These are phyloP conservation scores for Catalaphyllia jardinei DNA, from an alignment of 64 coral and sea anemone genomes.

Conservation along the genomic window DNA sequence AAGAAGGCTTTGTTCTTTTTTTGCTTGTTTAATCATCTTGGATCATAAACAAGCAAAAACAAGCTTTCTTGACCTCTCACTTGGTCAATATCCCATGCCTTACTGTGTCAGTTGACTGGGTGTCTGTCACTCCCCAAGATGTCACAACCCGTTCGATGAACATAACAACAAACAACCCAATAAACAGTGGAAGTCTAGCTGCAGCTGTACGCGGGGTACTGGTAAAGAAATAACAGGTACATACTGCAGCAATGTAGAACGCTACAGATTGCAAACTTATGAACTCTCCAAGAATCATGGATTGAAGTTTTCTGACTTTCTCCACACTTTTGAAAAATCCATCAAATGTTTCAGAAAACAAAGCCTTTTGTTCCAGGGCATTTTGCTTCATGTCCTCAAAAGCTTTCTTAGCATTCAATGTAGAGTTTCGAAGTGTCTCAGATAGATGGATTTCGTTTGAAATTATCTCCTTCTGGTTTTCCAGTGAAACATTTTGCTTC, in stretches of 20 bases:
- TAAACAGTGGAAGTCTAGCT: conserved; percentile 80
- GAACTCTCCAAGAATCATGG: conserved; percentile 93
- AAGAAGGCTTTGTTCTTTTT: too few species aligned
- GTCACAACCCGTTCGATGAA: conserved; percentile 73
- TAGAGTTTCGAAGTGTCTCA: conserved; percentile 72
- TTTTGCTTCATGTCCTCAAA: conserved; percentile 90
- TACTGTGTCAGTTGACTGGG: conserved; percentile 4
- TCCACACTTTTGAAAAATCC: conserved; percentile 86
- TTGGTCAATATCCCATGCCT: too few species aligned
- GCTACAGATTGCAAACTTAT: conserved; percentile 92
- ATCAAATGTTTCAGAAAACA: conserved; percentile 96
- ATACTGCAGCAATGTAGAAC: conserved; percentile 83
- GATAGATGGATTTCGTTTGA: conserved; percentile 63
- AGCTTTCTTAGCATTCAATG: conserved; percentile 70
- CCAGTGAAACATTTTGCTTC: conserved; percentile 80
- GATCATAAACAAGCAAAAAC: too few species aligned
- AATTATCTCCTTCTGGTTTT: conserved; percentile 87
- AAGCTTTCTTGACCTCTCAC: too few species aligned
- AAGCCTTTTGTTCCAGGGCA: conserved; percentile 76
- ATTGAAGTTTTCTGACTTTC: conserved; percentile 74
- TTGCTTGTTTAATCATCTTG: too few species aligned
- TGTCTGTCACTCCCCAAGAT: conserved; percentile 61
- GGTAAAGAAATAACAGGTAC: conserved; percentile 88
- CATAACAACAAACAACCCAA: conserved; percentile 65
- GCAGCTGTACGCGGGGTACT: conserved; percentile 82